Evolutionary conservation across 2,888 invertebrate species (phyloP).

Genomic region (Esperia sulphurella): DNA sequence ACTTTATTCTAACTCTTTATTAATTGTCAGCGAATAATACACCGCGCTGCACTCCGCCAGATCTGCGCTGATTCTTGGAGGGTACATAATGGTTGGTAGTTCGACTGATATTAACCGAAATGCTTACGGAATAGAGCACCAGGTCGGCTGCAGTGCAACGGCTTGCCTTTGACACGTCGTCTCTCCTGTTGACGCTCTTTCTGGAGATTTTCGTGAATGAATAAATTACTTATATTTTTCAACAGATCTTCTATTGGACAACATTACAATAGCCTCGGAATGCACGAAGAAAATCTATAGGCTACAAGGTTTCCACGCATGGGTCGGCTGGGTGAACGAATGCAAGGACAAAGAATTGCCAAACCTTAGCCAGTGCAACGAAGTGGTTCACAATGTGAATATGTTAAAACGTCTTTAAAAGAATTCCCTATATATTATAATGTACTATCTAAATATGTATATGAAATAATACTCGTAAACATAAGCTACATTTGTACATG

Average conservation of each 20-base stretch:
- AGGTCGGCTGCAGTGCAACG: no score
- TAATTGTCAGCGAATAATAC: no score
- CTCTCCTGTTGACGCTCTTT: no score
- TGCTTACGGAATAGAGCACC: no score
- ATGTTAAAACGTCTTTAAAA: not conserved
- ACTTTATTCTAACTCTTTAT: no score
- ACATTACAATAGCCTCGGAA: conserved; percentile 44
- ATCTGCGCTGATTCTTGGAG: no score
- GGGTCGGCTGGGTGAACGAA: conserved; percentile 56
- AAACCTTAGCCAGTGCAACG: conserved; percentile 12
- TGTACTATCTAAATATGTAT: not conserved
- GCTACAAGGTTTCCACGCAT: conserved; percentile 52
- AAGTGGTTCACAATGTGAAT: not conserved
- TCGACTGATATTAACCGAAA: no score
- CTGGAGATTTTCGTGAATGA: no score
- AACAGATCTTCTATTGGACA: conserved; percentile 48
- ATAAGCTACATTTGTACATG: not conserved
- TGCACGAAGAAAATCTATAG: conserved; percentile 52
- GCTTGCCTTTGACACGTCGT: no score
- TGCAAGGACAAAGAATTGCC: conserved; percentile 24
- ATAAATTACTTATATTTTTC: no score
- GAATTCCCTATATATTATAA: not conserved
- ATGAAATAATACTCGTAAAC: not conserved
- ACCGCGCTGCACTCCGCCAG: no score
- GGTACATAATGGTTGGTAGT: no score